These are phyloP conservation scores for Steinernema hermaphroditum DNA, from an alignment of 2,888 invertebrate species.

Conservation along the genomic window DNA sequence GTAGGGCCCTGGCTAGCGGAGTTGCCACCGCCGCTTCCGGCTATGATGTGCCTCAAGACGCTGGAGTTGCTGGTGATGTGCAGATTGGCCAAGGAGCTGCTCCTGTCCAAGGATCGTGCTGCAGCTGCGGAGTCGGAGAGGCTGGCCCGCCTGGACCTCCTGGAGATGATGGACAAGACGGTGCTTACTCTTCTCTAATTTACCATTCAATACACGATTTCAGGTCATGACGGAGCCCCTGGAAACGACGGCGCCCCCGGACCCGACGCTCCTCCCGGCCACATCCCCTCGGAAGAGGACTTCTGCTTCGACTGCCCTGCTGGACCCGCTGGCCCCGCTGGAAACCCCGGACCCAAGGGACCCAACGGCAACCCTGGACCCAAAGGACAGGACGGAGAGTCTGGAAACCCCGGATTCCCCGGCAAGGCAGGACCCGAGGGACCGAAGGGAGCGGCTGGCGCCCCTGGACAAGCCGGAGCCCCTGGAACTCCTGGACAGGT, in stretches of 20 bases:
- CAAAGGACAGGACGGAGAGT: constrained; percentile 29
- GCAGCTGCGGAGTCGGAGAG: constrained; percentile 50
- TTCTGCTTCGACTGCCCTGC: constrained; percentile 35
- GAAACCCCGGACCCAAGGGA: constrained; percentile 35
- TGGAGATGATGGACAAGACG: constrained; percentile 49
- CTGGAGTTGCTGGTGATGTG: constrained; percentile 29
- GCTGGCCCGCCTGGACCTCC: constrained; percentile 57
- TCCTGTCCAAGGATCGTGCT: constrained; percentile 45
- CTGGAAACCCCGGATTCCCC: constrained; percentile 25
- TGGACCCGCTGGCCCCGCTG: constrained; percentile 29
- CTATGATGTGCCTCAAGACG: constrained; percentile 21
- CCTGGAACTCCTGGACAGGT: constrained; percentile 28
- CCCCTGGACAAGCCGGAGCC: constrained; percentile 27
- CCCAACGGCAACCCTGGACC: constrained; percentile 35
- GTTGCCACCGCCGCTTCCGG: not conserved
- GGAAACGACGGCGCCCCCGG: constrained; percentile 32
- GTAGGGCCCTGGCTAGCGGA: not conserved
- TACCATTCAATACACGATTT: not conserved
- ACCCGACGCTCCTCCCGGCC: constrained; percentile 31
- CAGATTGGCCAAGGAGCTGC: constrained; percentile 13
- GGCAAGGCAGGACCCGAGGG: constrained; percentile 32
- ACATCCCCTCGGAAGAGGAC: constrained; percentile 20
- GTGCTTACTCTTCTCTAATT: not conserved
- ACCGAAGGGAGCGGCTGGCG: constrained; percentile 27
- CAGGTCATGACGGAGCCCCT: constrained; percentile 31